phyloP scores from a whole-genome alignment of 2,888 invertebrate genomes.

The Chrysodeixis includens region DNA sequence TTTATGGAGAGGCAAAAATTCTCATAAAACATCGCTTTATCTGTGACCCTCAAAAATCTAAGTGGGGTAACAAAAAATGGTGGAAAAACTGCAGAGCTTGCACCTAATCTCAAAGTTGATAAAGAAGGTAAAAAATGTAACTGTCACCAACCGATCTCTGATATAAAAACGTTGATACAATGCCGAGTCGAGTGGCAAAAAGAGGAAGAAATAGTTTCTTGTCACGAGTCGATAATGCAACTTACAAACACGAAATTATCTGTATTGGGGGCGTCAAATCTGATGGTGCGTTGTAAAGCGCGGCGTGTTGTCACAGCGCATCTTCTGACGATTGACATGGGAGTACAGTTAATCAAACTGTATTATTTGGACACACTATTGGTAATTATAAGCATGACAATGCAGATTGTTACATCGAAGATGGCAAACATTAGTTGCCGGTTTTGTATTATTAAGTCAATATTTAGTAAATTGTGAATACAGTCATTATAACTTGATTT shows the following conservation, averaged over 20 bases:
- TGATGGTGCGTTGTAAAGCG: constrained; percentile 58
- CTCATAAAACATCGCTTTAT: constrained; percentile 62
- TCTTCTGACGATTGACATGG: constrained; percentile 47
- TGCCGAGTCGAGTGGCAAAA: constrained; percentile 56
- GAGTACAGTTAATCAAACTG: constrained; percentile 56
- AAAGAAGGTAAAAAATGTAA: constrained; percentile 77
- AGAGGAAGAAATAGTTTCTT: constrained; percentile 72
- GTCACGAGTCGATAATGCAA: constrained; percentile 75
- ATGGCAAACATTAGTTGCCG: constrained; percentile 2
- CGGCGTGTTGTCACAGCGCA: constrained; percentile 43
- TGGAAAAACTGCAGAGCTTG: constrained; percentile 72
- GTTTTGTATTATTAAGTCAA: not conserved
- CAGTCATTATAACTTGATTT: not conserved
- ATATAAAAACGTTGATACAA: constrained; percentile 58
- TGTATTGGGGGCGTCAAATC: constrained; percentile 52
- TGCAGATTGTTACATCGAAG: constrained; percentile 34
- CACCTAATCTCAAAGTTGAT: constrained; percentile 83
- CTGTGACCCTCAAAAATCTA: constrained; percentile 63
- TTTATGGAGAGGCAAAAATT: constrained; percentile 57
- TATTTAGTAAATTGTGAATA: not conserved
- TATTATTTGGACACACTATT: constrained; percentile 46
- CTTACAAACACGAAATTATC: constrained; percentile 77
- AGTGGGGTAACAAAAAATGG: constrained; percentile 65
- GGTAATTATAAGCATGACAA: constrained; percentile 32
- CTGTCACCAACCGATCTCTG: constrained; percentile 63